Base-by-base conservation (phyloP, 2,797 vertebrate species). In the Crocodylus rhombifer region DNA sequence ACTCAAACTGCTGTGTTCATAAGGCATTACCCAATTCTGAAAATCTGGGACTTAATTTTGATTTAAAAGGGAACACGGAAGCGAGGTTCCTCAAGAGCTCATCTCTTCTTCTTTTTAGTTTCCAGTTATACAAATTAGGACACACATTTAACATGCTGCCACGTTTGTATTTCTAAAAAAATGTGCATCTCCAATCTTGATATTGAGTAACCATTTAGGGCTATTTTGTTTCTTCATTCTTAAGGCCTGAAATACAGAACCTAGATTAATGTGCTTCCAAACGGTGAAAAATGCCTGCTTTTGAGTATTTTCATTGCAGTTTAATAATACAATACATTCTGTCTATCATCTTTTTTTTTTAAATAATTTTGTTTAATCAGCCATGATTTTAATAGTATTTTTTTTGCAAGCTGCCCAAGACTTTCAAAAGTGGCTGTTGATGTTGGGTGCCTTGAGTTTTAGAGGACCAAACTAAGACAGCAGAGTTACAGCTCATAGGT, bases 1-100 rank as follows among this genome's bases (percentile, higher is more conserved):
- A 13, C 67, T 82, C 56, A 84, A 58, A 78, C 7, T n/a, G 77
- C 67, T 0, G 0, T 7, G 67, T 8, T 21, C 1, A 1, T n/a
- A 67, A 42, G 42, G 7, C 42, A 42, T 18, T 14, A 86, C 17
- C 25, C 12, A 88, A 30, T 26, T 33, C 57, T 74, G 56, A 84
- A 93, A 93, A 80, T 14, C 2, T 75, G 21, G 65, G 62, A 21
- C 5, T 56, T 78, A 58, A 10, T 80, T 78, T 69, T 58, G 36
- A 36, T 25, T 51, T 25, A 65, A 86, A 86, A 69, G 3, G 56
- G 10, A 62, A 84, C n/a, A 30, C 77, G 30, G 14, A 91, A 57
- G 60, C 67, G 8, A 5, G 2, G 10, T 25, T 89, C 86, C 23
- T 42, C 14, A 88, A 42, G 42, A 42, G 42, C 42, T 42, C 42